These are phyloP conservation scores for Poeciliopsis turneri DNA, from an alignment of 2,797 vertebrate genomes.

Conservation along the genomic window DNA sequence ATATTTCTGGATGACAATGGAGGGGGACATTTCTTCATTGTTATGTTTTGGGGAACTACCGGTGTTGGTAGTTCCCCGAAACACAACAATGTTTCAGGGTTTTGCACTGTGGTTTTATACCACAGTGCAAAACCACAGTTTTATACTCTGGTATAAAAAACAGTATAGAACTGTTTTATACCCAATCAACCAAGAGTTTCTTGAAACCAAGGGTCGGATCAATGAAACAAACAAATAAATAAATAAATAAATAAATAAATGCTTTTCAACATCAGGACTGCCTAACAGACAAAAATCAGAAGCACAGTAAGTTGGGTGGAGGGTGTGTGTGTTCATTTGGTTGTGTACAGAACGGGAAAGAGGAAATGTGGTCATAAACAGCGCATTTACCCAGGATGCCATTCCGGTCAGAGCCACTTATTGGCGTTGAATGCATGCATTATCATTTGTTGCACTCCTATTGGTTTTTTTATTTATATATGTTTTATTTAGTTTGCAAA, in stretches of 20 bases:
- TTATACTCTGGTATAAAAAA: too few relatives aligned
- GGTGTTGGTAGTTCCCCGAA: too few relatives aligned
- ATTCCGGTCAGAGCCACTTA: not conserved
- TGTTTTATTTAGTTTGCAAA: not conserved
- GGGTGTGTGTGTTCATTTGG: not conserved
- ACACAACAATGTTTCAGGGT: too few relatives aligned
- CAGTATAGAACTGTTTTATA: not conserved
- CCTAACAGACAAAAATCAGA: not conserved
- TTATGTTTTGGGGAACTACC: not conserved
- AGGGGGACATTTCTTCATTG: not conserved
- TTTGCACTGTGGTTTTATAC: too few relatives aligned
- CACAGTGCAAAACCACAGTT: too few relatives aligned
- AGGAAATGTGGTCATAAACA: not conserved
- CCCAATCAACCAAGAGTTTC: not conserved
- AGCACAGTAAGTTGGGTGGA: not conserved
- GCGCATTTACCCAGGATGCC: not conserved
- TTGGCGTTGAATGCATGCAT: not conserved
- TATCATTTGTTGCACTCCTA: not conserved
- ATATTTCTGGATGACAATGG: not conserved
- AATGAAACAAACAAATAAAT: not conserved
- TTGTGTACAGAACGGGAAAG: not conserved
- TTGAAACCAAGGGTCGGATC: not conserved
- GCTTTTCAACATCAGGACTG: not conserved
- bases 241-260: not conserved
- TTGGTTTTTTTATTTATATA: not conserved